Evolutionary conservation across 2,113 vertebrate genomes (phyloP).

Genomic region (Gallinago paraguaiae): DNA sequence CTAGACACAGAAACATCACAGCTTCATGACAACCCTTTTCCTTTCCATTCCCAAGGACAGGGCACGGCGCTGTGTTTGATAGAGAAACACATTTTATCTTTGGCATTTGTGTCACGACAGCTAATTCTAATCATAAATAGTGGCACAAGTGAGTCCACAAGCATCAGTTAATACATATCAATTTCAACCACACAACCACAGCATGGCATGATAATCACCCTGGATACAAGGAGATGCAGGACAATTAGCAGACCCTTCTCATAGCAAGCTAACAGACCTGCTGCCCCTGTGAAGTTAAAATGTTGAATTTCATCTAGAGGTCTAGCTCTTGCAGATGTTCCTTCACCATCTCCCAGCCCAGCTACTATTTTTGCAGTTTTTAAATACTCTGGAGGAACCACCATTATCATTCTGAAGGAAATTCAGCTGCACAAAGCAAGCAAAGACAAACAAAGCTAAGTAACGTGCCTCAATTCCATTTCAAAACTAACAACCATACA

Average conservation of each 20-base stretch:
- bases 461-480: background rate
- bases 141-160: background rate
- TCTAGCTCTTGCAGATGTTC: background rate
- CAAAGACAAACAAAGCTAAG: slow-evolving; percentile 9
- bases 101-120: background rate
- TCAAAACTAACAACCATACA: background rate
- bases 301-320: background rate
- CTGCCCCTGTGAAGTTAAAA: background rate
- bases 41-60: background rate
- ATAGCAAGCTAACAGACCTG: background rate
- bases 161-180: background rate
- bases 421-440: background rate
- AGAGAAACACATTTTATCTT: background rate
- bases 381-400: background rate
- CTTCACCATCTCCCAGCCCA: background rate
- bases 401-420: background rate
- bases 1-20: background rate
- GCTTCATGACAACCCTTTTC: background rate
- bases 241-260: background rate
- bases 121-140: background rate
- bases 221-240: background rate
- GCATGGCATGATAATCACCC: background rate
- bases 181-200: background rate
- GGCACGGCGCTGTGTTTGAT: accelerated
- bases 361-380: background rate